Evolutionary conservation across 2,888 invertebrate species (phyloP), one percentile per base, ranked within the genome.

Genomic region (Dynastes hyllus): DNA sequence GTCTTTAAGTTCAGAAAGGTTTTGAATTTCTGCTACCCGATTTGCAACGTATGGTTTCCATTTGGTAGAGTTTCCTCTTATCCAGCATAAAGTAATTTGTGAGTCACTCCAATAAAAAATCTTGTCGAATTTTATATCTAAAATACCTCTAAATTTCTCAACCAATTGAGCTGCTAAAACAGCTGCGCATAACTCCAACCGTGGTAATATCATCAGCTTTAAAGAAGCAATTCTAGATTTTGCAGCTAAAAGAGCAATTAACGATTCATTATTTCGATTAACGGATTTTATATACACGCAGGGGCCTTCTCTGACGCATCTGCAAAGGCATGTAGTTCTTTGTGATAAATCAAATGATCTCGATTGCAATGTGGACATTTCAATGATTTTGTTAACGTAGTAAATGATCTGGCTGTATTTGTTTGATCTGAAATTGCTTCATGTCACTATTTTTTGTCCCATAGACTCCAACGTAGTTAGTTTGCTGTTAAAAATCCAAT

Each of bases 21-120:
- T 29, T 69, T 71, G 70, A 69, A 78, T 78, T 53, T 40, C n/a
- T 11, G 50, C 50, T 32, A 80, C 70, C 1, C 78, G 0, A 63
- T 80, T 78, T 11, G 53, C 73, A 27, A 80, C 78, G 50, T 67
- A 77, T 13, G 67, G 67, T 53, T 66, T 67, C 29, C 66, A 45
- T 53, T 55, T 77, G n/a, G 8, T 67, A 32, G 45, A 11, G 8
- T 8, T 27, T 13, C 16, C 65, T 29, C 65, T 63, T 37, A 65
- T 76, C 76, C 76, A 76, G 32, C 51, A 27, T 13, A 76, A 16
- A 58, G 37, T 40, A 11, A 76, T 76, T 40, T 37, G 22, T 13
- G 37, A 55, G 22, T 73, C 37, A 16, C 27, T 58, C 58, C 55
- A 73, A 16, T 65, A 67, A 76, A 22, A 51, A 13, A n/a, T 45